A percentile compares a stretch with the other conserved stretches of the same genome.
Evolutionary conservation across 2,888 invertebrate genomes (phyloP).

Genomic region (Diarsia brunnea): DNA sequence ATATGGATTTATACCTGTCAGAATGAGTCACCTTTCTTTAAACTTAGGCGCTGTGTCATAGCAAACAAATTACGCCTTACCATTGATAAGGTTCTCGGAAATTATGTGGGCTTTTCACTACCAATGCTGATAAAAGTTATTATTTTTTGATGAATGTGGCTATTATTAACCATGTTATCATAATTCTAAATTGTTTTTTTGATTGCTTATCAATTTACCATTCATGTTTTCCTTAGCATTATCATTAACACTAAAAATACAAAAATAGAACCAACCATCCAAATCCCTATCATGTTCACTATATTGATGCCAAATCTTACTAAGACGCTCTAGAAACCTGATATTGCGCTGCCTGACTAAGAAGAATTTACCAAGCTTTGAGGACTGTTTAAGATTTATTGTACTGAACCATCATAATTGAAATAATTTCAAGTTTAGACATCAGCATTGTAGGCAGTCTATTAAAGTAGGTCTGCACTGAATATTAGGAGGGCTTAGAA

Average conservation of each 20-base stretch:
- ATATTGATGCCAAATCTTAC: no score
- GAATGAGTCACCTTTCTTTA: conserved; percentile 65
- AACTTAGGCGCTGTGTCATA: conserved; percentile 60
- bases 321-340: no score
- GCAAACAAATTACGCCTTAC: conserved; percentile 41
- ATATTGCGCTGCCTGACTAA: no score
- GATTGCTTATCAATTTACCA: conserved; percentile 3
- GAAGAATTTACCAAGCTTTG: neutral
- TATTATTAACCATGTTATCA: conserved; percentile 8
- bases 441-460: neutral
- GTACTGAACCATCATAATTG: neutral
- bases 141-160: conserved; percentile 10
- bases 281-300: no score
- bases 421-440: neutral
- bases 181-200: neutral
- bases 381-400: neutral
- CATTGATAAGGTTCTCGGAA: conserved; percentile 58
- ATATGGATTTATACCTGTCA: conserved; percentile 24
- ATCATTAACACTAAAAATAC: no score
- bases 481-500: neutral
- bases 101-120: conserved; percentile 19
- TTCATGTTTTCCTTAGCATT: neutral
- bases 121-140: conserved; percentile 25
- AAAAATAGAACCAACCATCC: no score
- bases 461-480: neutral